Evolutionary conservation across 35 echinoderm and acorn worm species (phyloP).

Genomic region (Hemicentrotus pulcherrimus): DNA sequence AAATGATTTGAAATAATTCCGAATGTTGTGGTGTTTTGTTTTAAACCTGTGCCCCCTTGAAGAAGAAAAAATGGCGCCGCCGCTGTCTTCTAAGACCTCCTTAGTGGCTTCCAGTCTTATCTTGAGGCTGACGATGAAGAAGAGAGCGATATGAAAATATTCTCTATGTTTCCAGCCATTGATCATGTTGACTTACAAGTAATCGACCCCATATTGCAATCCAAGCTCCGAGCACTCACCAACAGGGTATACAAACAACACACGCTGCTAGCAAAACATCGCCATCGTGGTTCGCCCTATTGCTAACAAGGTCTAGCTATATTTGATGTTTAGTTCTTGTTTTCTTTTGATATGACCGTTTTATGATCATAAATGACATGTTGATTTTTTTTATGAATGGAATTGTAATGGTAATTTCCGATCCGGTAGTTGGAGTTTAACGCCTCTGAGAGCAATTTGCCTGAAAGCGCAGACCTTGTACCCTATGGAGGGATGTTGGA

Average conservation of each 20-base stretch:
- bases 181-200: neutral
- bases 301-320: neutral
- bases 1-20: too few species aligned
- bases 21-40: too few species aligned
- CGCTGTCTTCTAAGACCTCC: neutral
- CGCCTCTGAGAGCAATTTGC: neutral
- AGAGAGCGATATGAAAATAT: neutral
- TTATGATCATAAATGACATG: neutral
- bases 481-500: neutral
- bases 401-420: neutral
- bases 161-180: neutral
- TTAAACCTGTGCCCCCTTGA: too few species aligned
- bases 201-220: neutral
- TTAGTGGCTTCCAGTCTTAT: neutral
- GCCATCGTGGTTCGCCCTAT: neutral
- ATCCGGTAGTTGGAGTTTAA: neutral
- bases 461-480: neutral
- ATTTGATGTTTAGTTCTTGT: neutral
- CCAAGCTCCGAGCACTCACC: neutral
- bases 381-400: slow-evolving; percentile 1
- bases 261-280: neutral
- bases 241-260: neutral
- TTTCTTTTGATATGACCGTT: neutral
- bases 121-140: neutral
- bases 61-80: neutral